Evolutionary conservation across 2,797 vertebrate species (phyloP).

Genomic region (Notolepis coatsorum): DNA sequence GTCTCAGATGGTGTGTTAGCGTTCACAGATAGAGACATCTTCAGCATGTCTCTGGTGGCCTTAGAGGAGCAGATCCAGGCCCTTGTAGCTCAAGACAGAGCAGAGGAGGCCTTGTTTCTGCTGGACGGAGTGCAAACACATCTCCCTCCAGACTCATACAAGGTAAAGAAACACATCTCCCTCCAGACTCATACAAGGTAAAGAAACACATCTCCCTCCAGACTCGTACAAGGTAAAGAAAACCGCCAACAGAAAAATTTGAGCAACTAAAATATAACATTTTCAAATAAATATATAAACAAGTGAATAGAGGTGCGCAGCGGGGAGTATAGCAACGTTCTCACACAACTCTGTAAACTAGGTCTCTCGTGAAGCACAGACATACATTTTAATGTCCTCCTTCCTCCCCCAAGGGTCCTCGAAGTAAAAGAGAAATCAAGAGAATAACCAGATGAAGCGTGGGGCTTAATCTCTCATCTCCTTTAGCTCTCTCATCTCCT

Average conservation of each 20-base stretch:
- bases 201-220: slow-evolving; percentile 33
- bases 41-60: slow-evolving; percentile 65
- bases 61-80: slow-evolving; percentile 70
- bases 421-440: slow-evolving; percentile 20
- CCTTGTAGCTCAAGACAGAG: slow-evolving; percentile 59
- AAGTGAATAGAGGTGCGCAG: not conserved
- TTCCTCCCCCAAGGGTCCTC: not conserved
- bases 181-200: slow-evolving; percentile 65
- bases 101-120: slow-evolving; percentile 70
- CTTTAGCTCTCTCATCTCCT: slow-evolving; percentile 15
- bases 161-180: slow-evolving; percentile 57
- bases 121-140: slow-evolving; percentile 65
- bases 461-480: slow-evolving; percentile 16
- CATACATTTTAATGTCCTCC: slow-evolving; percentile 1
- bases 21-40: slow-evolving; percentile 71
- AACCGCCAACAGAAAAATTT: not conserved
- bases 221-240: slow-evolving; percentile 48
- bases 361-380: slow-evolving; percentile 5
- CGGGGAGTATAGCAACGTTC: not conserved
- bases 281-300: not conserved
- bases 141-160: slow-evolving; percentile 52
- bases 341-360: not conserved
- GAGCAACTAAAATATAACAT: not conserved
- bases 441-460: not conserved
- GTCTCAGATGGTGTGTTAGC: slow-evolving; percentile 69